Evolutionary conservation across 2,113 vertebrate genomes (phyloP), one percentile per base, ranked within the genome.

Genomic region (Etheostoma spectabile): DNA sequence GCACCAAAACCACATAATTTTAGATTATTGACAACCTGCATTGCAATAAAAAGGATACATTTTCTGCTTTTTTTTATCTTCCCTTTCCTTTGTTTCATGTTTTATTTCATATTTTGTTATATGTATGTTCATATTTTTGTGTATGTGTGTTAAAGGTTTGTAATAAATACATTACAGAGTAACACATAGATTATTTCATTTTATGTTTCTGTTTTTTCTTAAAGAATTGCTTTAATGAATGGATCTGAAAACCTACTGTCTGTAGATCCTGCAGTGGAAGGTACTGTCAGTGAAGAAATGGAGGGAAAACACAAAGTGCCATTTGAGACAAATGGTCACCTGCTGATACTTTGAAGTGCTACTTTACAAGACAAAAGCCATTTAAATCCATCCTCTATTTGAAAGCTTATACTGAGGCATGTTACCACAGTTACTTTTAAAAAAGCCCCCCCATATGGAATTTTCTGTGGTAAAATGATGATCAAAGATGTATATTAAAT

Each of bases 281-380:
- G 30, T 48, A 52, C 67, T 80, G 84, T 77, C 83, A 86, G 77
- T 38, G 62, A 38, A 83, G 65, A 92, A 93, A 91, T 60, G 91
- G 92, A 92, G 91, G 91, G 92, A 92, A 93, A 92, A 77, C 57
- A 51, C 85, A 72, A 83, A 86, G 66, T 80, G 76, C 52, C 19
- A 64, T 83, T 88, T 72, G 63, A 71, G 67, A 91, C 89, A 91
- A 93, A 92, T 90, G 89, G 90, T 92, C 79, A 73, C 92, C 89
- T 89, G 88, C 92, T 93, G 92, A 61, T 76, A 10, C 92, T 88
- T 91, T 92, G 89, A 92, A 89, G 86, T 67, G 33, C 59, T 88
- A 53, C 12, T 93, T 91, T 85, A 83, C 89, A 92, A 86, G 78
- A 91, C 91, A 93, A 92, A 91, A 63, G 87, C 60, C 46, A 55